Conservation (phyloP, 2,888 invertebrate species). For the Phragmatobia fuliginosa region DNA sequence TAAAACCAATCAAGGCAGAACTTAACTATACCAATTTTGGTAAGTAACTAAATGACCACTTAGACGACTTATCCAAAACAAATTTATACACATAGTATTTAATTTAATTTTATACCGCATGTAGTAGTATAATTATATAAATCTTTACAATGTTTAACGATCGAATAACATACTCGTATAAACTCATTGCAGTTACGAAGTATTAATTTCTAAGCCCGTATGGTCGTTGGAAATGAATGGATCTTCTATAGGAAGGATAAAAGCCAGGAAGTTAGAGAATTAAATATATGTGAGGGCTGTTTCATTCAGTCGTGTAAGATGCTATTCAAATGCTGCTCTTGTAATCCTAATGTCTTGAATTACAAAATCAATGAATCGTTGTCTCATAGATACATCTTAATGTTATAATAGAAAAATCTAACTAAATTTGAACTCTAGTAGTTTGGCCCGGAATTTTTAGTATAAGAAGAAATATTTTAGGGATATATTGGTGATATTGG, state of each 20-base stretch:
- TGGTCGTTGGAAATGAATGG: conserved; percentile 34
- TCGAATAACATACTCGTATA: conserved; percentile 44
- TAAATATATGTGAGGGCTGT: conserved; percentile 25
- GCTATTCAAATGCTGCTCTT: conserved; percentile 16
- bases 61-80: conserved; percentile 21
- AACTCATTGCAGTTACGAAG: conserved; percentile 20
- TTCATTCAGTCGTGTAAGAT: conserved; percentile 26
- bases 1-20: conserved; percentile 33
- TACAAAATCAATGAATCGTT: conserved; percentile 13
- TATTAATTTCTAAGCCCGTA: conserved; percentile 33
- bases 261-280: conserved; percentile 41
- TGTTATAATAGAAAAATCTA: neutral
- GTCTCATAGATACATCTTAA: neutral
- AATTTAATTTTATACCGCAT: conserved; percentile 22
- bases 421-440: neutral
- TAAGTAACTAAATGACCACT: conserved; percentile 30
- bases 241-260: conserved; percentile 43
- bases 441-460: neutral
- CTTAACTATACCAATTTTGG: conserved; percentile 44
- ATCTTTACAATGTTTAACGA: conserved; percentile 18
- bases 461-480: conserved; percentile 9
- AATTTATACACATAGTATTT: conserved; percentile 25
- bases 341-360: conserved; percentile 14
- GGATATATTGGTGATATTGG: neutral
- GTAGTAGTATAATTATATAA: conserved; percentile 35